phyloP scores from a whole-genome alignment of 2,888 invertebrate species.

The Polia nebulosa region DNA sequence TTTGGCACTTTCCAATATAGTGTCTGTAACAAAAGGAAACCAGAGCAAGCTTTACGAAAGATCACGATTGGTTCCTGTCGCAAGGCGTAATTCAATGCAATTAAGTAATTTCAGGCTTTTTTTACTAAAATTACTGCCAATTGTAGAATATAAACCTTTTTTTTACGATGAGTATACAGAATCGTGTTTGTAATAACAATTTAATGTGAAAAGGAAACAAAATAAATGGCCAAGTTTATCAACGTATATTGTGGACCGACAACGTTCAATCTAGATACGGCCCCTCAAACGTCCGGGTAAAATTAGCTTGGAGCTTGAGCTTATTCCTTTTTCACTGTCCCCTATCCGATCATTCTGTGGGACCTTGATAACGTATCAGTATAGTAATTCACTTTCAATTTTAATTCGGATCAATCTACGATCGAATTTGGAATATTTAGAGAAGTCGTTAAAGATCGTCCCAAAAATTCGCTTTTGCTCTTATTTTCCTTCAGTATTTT shows the following conservation, averaged over 20 bases:
- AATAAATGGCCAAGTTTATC: slow-evolving; percentile 64
- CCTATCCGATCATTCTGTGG: slow-evolving; percentile 57
- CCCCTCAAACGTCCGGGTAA: slow-evolving; percentile 67
- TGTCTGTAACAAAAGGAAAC: slow-evolving; percentile 65
- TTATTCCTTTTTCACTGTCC: slow-evolving; percentile 58
- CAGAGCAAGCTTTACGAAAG: slow-evolving; percentile 68
- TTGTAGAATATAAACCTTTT: slow-evolving; percentile 11
- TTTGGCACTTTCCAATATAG: slow-evolving; percentile 64
- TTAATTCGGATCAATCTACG: not conserved
- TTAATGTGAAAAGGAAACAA: slow-evolving; percentile 42
- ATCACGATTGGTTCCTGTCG: slow-evolving; percentile 64
- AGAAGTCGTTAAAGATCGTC: no score
- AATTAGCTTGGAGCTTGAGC: slow-evolving; percentile 64
- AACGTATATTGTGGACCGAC: slow-evolving; percentile 53
- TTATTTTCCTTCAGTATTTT: not conserved
- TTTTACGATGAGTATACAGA: not conserved
- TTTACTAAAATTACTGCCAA: slow-evolving; percentile 31
- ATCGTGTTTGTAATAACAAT: slow-evolving; percentile 21
- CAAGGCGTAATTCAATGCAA: slow-evolving; percentile 64
- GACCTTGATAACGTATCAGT: slow-evolving; percentile 19
- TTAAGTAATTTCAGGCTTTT: slow-evolving; percentile 64
- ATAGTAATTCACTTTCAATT: slow-evolving; percentile 5
- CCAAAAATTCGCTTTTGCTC: slow-evolving; percentile 2
- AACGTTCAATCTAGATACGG: slow-evolving; percentile 63
- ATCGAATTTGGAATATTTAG: not conserved